Percentiles rank a stretch among this genome's conserved stretches.
phyloP scores from a whole-genome alignment of 2,888 invertebrate genomes.

The Machimus rusticus region DNA sequence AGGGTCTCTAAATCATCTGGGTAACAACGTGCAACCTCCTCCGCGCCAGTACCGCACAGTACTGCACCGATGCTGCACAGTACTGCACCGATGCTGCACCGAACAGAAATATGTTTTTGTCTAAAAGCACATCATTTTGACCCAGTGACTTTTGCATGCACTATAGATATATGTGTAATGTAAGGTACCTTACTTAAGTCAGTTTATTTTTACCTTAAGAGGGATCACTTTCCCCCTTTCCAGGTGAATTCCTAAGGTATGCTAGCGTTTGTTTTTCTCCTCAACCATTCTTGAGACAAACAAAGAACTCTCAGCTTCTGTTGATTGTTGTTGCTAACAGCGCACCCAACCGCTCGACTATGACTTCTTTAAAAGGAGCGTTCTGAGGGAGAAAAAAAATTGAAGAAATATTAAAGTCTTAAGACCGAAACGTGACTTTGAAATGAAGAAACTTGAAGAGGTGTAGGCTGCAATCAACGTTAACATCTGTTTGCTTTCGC shows the following conservation, averaged over 20 bases:
- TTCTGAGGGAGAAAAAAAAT: not conserved
- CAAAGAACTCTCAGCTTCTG: not conserved
- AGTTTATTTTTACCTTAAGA: not conserved
- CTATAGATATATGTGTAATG: not conserved
- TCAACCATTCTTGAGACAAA: not conserved
- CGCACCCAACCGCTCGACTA: not conserved
- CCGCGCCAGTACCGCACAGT: not conserved
- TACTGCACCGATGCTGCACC: not conserved
- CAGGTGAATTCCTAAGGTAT: not conserved
- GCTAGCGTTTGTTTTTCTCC: not conserved
- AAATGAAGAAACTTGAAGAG: not conserved
- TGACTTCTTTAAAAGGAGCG: not conserved
- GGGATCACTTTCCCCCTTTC: not conserved
- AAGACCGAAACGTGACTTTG: not conserved
- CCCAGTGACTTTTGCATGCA: not conserved
- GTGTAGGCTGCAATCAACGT: not conserved
- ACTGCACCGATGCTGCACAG: not conserved
- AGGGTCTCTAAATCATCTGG: not conserved
- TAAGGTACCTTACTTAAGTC: not conserved
- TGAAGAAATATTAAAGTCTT: not conserved
- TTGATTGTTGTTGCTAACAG: not conserved
- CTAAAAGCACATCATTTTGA: not conserved
- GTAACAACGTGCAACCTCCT: not conserved
- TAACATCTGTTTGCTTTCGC: not conserved
- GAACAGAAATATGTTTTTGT: not conserved